These are phyloP conservation scores for Haliclystus octoradiatus DNA, from an alignment of 30 jellyfish, hydroid and myxozoan species.

Conservation along the genomic window DNA sequence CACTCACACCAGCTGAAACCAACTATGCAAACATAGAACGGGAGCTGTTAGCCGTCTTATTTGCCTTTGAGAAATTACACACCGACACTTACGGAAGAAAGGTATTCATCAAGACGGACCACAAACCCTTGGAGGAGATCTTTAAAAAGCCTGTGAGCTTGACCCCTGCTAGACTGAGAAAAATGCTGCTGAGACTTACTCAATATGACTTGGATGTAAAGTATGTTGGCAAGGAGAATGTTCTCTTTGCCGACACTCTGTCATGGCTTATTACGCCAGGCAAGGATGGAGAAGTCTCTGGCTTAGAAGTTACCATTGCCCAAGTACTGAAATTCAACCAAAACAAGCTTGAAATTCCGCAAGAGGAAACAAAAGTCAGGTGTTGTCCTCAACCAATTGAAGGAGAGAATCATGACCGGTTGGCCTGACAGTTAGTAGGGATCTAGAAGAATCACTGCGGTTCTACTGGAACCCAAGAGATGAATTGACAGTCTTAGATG, in stretches of 20 bases:
- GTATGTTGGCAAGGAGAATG: constrained; percentile 1
- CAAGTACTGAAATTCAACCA: constrained; percentile 1
- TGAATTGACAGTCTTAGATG: constrained; percentile 13
- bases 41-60: constrained; percentile 3
- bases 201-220: constrained; percentile 1
- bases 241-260: background rate
- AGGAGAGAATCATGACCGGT: background rate
- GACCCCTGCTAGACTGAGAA: constrained; percentile 9
- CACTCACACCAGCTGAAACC: no score
- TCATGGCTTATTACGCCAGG: background rate
- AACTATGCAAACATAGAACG: constrained; percentile 11
- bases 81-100: constrained; percentile 1
- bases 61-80: constrained; percentile 7
- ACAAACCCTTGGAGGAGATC: constrained; percentile 15
- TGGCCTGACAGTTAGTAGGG: background rate
- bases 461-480: constrained; percentile 7
- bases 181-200: constrained; percentile 2
- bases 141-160: background rate
- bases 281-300: background rate
- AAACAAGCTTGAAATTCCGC: background rate
- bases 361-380: background rate
- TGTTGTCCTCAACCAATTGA: constrained; percentile 1
- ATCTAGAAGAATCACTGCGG: constrained; percentile 1
- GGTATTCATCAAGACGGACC: constrained; percentile 3
- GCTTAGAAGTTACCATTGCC: background rate